Conservation (phyloP, 35 echinoderm and acorn worm species). For the Lytechinus variegatus region DNA sequence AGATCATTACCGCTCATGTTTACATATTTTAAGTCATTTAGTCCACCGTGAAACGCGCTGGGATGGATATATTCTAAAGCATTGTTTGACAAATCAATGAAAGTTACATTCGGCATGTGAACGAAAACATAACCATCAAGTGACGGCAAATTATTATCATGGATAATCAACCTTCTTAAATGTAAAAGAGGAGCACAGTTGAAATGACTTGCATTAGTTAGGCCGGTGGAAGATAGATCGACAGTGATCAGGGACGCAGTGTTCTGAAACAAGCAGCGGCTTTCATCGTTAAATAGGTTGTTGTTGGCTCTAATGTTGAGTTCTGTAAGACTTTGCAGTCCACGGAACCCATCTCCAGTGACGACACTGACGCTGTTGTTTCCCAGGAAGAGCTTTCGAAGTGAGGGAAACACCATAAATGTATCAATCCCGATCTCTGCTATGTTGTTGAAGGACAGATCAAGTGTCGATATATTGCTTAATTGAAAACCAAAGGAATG, state of each 20-base stretch:
- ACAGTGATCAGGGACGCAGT: neutral
- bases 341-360: neutral
- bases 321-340: neutral
- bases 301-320: neutral
- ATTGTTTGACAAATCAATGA: neutral
- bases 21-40: neutral
- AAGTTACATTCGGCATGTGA: neutral
- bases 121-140: neutral
- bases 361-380: slow-evolving; percentile 5
- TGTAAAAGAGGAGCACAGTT: neutral
- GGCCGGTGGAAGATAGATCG: neutral
- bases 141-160: neutral
- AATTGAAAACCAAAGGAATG: neutral
- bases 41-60: neutral
- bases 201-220: neutral
- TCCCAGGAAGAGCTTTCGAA: neutral
- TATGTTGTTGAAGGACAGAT: slow-evolving; percentile 27
- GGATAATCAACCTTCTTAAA: neutral
- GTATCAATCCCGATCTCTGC: neutral
- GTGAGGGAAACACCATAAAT: neutral
- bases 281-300: neutral
- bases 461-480: neutral
- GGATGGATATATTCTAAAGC: neutral
- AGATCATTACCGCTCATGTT: slow-evolving; percentile 1
- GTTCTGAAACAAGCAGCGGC: neutral